These are phyloP conservation scores for Alectoris magna DNA, from an alignment of 2,797 vertebrate species.

Conservation along the genomic window DNA sequence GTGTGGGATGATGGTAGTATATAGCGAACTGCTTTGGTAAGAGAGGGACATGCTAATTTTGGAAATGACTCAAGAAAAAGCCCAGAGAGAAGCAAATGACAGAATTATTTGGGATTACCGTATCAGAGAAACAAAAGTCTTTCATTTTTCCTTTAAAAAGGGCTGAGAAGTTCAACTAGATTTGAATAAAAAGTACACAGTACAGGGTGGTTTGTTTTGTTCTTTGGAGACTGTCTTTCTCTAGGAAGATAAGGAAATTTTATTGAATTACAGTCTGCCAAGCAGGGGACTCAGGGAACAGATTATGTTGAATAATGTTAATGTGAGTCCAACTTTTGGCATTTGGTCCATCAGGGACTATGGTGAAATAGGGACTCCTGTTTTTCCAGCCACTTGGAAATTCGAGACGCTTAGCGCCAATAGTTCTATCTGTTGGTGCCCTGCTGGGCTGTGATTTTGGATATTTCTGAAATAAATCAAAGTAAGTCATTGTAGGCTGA, in stretches of 20 bases:
- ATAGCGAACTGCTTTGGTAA: neutral
- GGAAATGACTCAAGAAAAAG: neutral
- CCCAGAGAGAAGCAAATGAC: neutral
- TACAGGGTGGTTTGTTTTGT: neutral
- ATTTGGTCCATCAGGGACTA: neutral
- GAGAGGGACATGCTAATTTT: neutral
- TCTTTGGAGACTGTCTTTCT: neutral
- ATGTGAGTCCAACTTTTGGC: neutral
- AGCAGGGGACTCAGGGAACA: neutral
- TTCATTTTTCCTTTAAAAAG: neutral
- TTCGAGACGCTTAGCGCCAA: conserved; percentile 10
- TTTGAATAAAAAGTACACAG: neutral
- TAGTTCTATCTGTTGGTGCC: neutral
- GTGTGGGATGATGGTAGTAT: neutral
- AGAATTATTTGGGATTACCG: neutral
- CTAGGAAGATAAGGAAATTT: neutral
- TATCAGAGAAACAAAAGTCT: neutral
- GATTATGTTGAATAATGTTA: neutral
- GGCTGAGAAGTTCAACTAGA: neutral
- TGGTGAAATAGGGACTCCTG: neutral
- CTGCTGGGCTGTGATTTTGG: conserved; percentile 39
- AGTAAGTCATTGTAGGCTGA: neutral
- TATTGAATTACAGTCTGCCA: neutral
- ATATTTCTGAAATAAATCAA: conserved; percentile 34
- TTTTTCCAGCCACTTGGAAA: conserved; percentile 38